Evolutionary conservation across 2,113 vertebrate genomes (phyloP).

Genomic region (Phylloscopus trochiloides): DNA sequence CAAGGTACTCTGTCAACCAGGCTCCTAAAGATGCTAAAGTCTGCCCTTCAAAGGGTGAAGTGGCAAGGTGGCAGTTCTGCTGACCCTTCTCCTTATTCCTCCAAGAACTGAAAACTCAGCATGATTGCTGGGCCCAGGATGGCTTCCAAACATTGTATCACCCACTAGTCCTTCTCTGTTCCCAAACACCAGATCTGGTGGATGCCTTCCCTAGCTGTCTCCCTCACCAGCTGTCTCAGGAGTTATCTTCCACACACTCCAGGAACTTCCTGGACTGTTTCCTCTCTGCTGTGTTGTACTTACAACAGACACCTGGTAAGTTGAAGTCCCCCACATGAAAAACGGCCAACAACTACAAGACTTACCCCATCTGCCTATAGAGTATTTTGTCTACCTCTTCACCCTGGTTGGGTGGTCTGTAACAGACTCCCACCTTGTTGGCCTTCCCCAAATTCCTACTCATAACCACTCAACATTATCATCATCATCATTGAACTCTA

Average conservation of each 20-base stretch:
- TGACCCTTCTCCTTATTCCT: neutral
- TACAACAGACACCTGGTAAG: neutral
- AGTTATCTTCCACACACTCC: neutral
- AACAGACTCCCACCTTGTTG: neutral
- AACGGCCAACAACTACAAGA: neutral
- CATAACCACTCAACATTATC: neutral
- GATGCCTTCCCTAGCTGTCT: neutral
- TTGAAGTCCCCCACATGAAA: neutral
- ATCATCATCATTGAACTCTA: neutral
- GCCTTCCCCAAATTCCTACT: neutral
- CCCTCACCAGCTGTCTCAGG: neutral
- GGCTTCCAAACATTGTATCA: neutral
- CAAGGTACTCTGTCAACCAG: neutral
- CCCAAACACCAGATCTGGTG: neutral
- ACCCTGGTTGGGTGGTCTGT: neutral
- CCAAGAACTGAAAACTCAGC: neutral
- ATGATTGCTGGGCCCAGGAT: fast-evolving
- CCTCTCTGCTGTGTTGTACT: neutral
- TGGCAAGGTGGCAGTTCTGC: neutral
- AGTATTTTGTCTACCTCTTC: neutral
- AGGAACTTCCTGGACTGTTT: neutral
- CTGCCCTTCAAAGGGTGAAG: neutral
- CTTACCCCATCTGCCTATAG: neutral
- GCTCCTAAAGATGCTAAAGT: neutral
- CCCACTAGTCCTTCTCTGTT: neutral